phyloP scores from a whole-genome alignment of 2,888 invertebrate species.

The Limnephilus rhombicus region DNA sequence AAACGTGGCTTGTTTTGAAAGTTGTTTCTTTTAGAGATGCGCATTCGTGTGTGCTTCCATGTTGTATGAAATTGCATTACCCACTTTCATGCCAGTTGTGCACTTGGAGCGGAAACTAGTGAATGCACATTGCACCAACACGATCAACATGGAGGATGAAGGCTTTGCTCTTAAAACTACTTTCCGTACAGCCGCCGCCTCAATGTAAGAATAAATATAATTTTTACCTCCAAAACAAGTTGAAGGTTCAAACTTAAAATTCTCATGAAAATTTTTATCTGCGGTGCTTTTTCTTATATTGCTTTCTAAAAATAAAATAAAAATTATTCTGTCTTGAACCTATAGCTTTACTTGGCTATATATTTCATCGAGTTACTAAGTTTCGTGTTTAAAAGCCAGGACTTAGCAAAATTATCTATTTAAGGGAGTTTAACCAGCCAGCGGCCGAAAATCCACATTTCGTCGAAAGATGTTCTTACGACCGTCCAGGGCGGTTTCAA shows the following conservation, averaged over 20 bases:
- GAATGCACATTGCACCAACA: slow-evolving; percentile 46
- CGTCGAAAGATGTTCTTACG: too few species aligned
- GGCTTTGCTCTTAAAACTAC: slow-evolving; percentile 34
- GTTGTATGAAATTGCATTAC: slow-evolving; percentile 62
- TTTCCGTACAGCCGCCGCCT: not conserved
- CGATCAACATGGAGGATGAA: slow-evolving; percentile 44
- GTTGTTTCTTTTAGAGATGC: slow-evolving; percentile 55
- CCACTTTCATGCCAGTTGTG: slow-evolving; percentile 54
- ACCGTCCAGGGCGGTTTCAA: too few species aligned
- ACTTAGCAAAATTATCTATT: too few species aligned
- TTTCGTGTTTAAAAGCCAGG: too few species aligned
- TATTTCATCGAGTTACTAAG: too few species aligned
- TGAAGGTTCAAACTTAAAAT: not conserved
- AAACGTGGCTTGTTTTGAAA: slow-evolving; percentile 43
- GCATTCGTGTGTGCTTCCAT: slow-evolving; percentile 49
- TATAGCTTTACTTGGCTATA: too few species aligned
- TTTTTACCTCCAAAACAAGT: not conserved
- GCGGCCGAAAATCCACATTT: too few species aligned
- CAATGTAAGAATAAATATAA: not conserved
- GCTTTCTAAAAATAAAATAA: too few species aligned
- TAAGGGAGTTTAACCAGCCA: too few species aligned
- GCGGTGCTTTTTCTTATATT: too few species aligned
- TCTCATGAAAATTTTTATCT: not conserved
- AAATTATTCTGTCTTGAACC: too few species aligned
- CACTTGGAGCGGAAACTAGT: slow-evolving; percentile 37